Base-by-base conservation (phyloP, 2,113 vertebrate genomes). In the Alligator mississippiensis region DNA sequence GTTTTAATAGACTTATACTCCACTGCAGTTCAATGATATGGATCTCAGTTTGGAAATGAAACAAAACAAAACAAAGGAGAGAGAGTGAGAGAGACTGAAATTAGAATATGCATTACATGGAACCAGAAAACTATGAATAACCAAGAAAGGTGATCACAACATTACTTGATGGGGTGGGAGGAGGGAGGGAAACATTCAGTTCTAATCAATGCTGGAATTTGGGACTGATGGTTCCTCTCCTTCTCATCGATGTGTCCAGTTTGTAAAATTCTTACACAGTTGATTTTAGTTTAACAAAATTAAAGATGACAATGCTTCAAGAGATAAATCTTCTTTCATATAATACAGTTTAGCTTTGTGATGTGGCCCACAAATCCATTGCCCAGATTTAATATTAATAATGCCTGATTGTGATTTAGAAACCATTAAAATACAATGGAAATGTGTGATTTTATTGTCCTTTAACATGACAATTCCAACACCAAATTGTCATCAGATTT, bases 221-320 rank as follows among this genome's bases (percentile, higher is more conserved):
- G 77, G 74, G 90, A 87, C 28, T 9, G 68, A 2, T 34, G 64
- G 6, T 11, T 91, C 70, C 25, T 6, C 70, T 70, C 58, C n/a
- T 14, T 82, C 72, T 6, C 30, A 17, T 10, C 17, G 2, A 72
- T 21, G 38, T 38, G 60, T 81, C 64, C 85, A 87, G 18, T 22
- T 12, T 5, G 63, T 55, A 80, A 94, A 89, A 78, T 27, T 80
- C 60, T 64, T 64, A 87, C 30, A 15, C 11, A 11, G 80, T 81
- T 76, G n/a, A 78, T 84, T 22, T 85, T 21, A 25, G 68, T 92
- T 78, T 64, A 92, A 83, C 63, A 72, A 27, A 93, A 92, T 89
- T 62, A 59, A 61, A 66, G 55, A 82, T 55, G 63, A 76, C 68
- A 2, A 54, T 10, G 21, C 27, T 79, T 88, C 72, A 78, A 82